Evolutionary conservation across 2,797 vertebrate species (phyloP).

Genomic region (Danio kyathit): DNA sequence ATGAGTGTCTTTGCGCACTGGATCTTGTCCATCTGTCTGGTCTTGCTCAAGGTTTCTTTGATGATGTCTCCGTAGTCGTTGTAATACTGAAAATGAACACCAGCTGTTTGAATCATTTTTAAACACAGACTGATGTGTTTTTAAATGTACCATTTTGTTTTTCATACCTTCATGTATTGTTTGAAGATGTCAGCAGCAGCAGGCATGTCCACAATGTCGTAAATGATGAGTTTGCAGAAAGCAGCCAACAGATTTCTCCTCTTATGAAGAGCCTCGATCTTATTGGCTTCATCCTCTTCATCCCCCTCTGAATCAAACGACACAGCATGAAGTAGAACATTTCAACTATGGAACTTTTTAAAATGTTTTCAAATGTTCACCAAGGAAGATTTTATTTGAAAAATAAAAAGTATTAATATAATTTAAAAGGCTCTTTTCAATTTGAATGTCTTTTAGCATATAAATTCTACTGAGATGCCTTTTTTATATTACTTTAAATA

Average conservation of each 20-base stretch:
- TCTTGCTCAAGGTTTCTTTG: conserved; percentile 99
- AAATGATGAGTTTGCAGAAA: conserved; percentile 99
- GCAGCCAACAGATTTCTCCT: conserved; percentile 97
- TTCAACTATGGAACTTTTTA: too few relatives aligned
- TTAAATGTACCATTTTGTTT: not conserved
- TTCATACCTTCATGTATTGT: conserved; percentile 98
- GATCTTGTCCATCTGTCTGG: conserved; percentile 98
- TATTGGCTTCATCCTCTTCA: conserved; percentile 99
- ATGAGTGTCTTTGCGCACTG: conserved; percentile 99
- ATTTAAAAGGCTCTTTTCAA: too few relatives aligned
- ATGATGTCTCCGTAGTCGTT: conserved; percentile 99
- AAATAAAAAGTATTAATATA: too few relatives aligned
- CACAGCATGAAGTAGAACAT: too few relatives aligned
- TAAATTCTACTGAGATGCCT: too few relatives aligned
- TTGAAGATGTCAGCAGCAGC: conserved; percentile 99
- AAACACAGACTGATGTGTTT: not conserved
- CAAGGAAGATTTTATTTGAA: too few relatives aligned
- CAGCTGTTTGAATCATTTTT: conserved; percentile 5
- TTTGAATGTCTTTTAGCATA: too few relatives aligned
- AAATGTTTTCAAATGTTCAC: too few relatives aligned
- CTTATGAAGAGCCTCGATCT: conserved; percentile 99
- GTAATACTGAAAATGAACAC: conserved; percentile 86
- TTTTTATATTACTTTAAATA: too few relatives aligned
- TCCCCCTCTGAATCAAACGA: conserved; percentile 86
- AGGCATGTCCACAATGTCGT: conserved; percentile 99